These are phyloP conservation scores for Tiliacea aurago DNA, from an alignment of 2,888 invertebrate genomes.

Conservation along the genomic window DNA sequence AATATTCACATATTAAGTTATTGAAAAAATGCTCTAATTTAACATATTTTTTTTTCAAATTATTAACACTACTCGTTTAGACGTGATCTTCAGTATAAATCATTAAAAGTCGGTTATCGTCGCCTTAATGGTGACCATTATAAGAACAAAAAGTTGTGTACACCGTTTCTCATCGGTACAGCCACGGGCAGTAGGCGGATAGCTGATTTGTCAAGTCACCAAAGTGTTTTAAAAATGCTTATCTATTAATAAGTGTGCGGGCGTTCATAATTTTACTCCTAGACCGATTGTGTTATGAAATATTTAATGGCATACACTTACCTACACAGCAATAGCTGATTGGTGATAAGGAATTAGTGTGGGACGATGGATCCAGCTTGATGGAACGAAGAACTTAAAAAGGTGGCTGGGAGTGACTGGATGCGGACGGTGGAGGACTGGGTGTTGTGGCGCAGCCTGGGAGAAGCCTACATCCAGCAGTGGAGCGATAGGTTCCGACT, in stretches of 20 bases:
- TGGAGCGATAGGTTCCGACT: not conserved
- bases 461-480: not conserved
- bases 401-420: not conserved
- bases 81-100: too few relatives aligned
- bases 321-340: conserved; percentile 4
- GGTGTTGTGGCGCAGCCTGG: not conserved
- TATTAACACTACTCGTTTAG: too few relatives aligned
- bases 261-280: conserved; percentile 20
- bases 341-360: conserved; percentile 16
- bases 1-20: too few relatives aligned
- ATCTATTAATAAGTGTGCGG: conserved; percentile 47
- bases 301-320: conserved; percentile 30
- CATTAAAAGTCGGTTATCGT: too few relatives aligned
- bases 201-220: conserved; percentile 45
- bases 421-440: not conserved
- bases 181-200: conserved; percentile 39
- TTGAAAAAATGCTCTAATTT: too few relatives aligned
- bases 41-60: too few relatives aligned
- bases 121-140: conserved; percentile 36
- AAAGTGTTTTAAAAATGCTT: conserved; percentile 32
- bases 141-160: conserved; percentile 37
- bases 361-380: not conserved
- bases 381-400: not conserved
- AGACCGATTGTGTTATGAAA: conserved; percentile 40
- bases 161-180: conserved; percentile 23